Base-by-base conservation (phyloP, 2,113 vertebrate species). In the Phalacrocorax pelagicus region DNA sequence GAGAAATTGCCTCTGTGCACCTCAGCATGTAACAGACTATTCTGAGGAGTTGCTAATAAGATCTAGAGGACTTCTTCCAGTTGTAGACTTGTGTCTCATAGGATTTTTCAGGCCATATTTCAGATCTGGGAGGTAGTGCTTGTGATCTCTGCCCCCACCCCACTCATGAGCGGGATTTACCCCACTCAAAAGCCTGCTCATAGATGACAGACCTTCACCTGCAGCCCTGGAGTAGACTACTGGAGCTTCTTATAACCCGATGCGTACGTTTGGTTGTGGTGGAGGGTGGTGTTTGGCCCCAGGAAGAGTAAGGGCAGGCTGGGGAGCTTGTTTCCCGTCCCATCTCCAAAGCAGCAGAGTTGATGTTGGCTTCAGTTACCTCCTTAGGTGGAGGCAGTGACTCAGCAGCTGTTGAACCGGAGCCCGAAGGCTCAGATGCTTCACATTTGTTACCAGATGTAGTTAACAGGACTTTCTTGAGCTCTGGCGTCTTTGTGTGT, bases 401-500 rank as follows among this genome's bases (percentile, higher is more conserved):
- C 51, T 42, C 10, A 7, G 21, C 26, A 32, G 36, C 79, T 27
- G 36, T 46, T 63, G 51, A 51, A 51, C 32, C 2, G 1, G 15
- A 15, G 40, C 61, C 27, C 6, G 11, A 38, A 20, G 34, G 24
- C n/a, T 51, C 21, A 6, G 66, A 11, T 0, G 2, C 49, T 30
- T 30, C 12, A 2, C 11, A 0, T n/a, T 38, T 42, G 17, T n/a
- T 47, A 12, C 44, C 52, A 34, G 73, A 4, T 5, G 5, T 0
- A 9, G 65, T 10, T 6, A 71, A 17, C 2, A 23, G 69, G 54
- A 22, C 12, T 22, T 66, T 13, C 12, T 21, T 4, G 10, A 34
- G 22, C 36, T 24, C 54, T 20, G 72, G 34, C 42, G 32, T 27
- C 65, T 21, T 44, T 6, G 34, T 11, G 2, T 26, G 27, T 11